Base-by-base conservation (phyloP, 2,113 vertebrate genomes). In the Tamias sibiricus region DNA sequence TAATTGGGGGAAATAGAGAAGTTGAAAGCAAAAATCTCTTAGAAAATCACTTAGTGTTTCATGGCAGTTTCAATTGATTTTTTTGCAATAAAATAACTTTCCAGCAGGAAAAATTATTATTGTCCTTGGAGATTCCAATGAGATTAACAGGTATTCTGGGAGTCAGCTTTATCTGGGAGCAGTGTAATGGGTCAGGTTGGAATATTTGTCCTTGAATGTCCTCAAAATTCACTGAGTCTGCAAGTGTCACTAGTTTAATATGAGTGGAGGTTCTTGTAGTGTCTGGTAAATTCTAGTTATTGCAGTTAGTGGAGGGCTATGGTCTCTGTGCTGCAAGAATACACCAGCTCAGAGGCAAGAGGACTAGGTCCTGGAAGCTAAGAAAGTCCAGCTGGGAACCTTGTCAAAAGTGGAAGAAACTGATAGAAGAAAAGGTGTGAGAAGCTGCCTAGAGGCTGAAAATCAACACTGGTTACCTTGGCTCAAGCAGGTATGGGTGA, bases 11-110 rank as follows among this genome's bases (percentile, higher is more conserved):
- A 91, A 79, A 85, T 92, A 28, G 24, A 88, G 66, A 74, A 72
- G 52, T 93, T 88, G 32, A 80, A 94, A 81, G 54, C 47, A 88
- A 92, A 92, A 92, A 77, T 76, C 26, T 91, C 37, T 91, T 89
- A 72, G 37, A 49, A 77, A 85, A 42, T n/a, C 68, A 95, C 79
- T 91, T 94, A 49, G 52, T 64, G 72, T 93, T 96, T 85, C 88
- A 93, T 94, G 82, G 32, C 13, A 95, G 2, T 90, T 74, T 32
- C 17, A 82, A 19, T 40, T n/a, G n/a, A n/a, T n/a, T n/a, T n/a
- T n/a, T n/a, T n/a, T n/a, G n/a, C n/a, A n/a, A n/a, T n/a, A n/a
- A n/a, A n/a, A n/a, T n/a, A n/a, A n/a, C n/a, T n/a, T 97, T 89
- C 47, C 52, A 72, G 44, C 7, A n/a, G 87, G 54, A 86, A 74